These are phyloP conservation scores for Oophaga sylvatica DNA, from an alignment of 2,797 vertebrate species.

Conservation along the genomic window DNA sequence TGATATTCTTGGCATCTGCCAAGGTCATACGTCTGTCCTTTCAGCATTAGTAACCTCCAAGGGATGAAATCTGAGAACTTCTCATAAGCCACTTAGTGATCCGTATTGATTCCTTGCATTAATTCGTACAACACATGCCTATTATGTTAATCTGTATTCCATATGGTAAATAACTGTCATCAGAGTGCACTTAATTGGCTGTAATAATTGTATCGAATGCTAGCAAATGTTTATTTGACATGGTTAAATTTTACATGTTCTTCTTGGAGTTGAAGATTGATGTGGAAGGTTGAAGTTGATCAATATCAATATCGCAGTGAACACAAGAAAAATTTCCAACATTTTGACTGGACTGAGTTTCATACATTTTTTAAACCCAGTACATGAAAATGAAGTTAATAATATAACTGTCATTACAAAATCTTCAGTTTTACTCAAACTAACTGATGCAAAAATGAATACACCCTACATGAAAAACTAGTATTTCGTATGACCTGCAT, in stretches of 20 bases:
- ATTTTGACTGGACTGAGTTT: too few relatives aligned
- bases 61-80: slow-evolving; percentile 7
- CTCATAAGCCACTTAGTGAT: slow-evolving; percentile 11
- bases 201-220: not conserved
- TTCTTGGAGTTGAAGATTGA: not conserved
- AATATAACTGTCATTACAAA: too few relatives aligned
- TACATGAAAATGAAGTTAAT: too few relatives aligned
- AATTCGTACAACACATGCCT: not conserved
- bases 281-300: too few relatives aligned
- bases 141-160: slow-evolving; percentile 16
- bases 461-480: too few relatives aligned
- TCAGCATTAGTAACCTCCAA: slow-evolving; percentile 22
- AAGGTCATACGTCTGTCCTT: slow-evolving; percentile 14
- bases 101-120: not conserved
- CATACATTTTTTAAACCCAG: too few relatives aligned
- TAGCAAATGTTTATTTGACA: not conserved
- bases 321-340: too few relatives aligned
- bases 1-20: slow-evolving; percentile 25
- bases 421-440: too few relatives aligned
- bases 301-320: too few relatives aligned
- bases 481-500: too few relatives aligned
- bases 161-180: not conserved
- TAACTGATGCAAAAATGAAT: too few relatives aligned
- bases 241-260: not conserved
- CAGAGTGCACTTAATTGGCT: not conserved